Evolutionary conservation across 1,140 invertebrate species (phyloP).

Genomic region (Aphelinus atriplicis): DNA sequence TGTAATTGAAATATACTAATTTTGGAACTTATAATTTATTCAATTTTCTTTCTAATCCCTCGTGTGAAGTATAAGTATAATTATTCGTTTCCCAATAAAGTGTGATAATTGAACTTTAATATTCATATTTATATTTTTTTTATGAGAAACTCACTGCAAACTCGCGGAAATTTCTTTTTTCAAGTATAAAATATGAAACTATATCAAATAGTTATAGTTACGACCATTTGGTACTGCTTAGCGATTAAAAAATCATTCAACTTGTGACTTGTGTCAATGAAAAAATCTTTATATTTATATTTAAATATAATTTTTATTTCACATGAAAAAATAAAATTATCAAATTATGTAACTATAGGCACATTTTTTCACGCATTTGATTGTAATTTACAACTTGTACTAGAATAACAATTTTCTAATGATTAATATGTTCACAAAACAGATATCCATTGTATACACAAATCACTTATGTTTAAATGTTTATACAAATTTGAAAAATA

Average conservation of each 20-base stretch:
- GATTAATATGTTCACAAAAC: slow-evolving; percentile 16
- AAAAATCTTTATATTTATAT: slow-evolving; percentile 1
- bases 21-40: slow-evolving; percentile 12
- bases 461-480: background rate
- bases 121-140: background rate
- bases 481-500: background rate
- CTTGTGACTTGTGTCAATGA: slow-evolving; percentile 2
- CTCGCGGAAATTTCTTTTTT: slow-evolving; percentile 8
- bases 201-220: background rate
- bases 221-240: too few relatives aligned
- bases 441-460: slow-evolving; percentile 11
- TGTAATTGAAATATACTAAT: slow-evolving; percentile 1
- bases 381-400: slow-evolving; percentile 1
- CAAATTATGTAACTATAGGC: background rate
- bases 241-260: background rate
- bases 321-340: background rate
- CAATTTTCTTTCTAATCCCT: background rate
- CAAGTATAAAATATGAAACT: background rate
- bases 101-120: background rate
- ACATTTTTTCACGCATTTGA: slow-evolving; percentile 12
- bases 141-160: background rate
- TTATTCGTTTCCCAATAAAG: background rate
- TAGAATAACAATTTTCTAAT: slow-evolving; percentile 4
- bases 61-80: too few relatives aligned
- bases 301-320: slow-evolving; percentile 14